Evolutionary conservation across 1,140 invertebrate genomes (phyloP).

Genomic region (Drosophila suzukii): DNA sequence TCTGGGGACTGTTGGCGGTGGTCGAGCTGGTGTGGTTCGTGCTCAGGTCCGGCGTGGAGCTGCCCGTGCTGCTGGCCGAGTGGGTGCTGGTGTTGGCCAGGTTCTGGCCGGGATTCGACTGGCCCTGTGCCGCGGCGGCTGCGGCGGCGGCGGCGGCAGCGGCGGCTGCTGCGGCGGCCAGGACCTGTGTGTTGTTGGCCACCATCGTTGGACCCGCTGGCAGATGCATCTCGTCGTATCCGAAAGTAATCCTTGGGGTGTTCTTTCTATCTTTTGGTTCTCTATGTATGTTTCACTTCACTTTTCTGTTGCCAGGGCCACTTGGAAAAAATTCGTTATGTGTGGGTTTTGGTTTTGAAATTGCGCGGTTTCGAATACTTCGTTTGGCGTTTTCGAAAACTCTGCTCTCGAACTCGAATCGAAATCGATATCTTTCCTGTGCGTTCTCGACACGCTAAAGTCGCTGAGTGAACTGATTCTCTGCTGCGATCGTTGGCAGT

Average conservation of each 20-base stretch:
- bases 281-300: conserved; percentile 8
- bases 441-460: conserved; percentile 83
- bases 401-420: conserved; percentile 4
- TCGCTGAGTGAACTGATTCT: conserved; percentile 84
- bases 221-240: conserved; percentile 67
- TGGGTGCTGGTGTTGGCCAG: conserved; percentile 66
- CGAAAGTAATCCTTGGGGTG: conserved; percentile 5
- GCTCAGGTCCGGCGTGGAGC: conserved; percentile 73
- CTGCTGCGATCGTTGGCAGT: conserved; percentile 83
- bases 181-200: conserved; percentile 70
- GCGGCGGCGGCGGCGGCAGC: conserved; percentile 66
- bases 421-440: conserved; percentile 12
- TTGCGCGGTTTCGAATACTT: conserved; percentile 1
- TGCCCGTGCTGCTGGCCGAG: conserved; percentile 77
- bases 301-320: background rate
- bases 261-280: conserved; percentile 11
- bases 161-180: conserved; percentile 70
- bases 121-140: background rate
- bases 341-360: background rate
- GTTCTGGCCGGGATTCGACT: conserved; percentile 3
- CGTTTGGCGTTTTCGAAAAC: background rate
- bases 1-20: conserved; percentile 14
- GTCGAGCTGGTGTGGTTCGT: conserved; percentile 42
- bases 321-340: conserved; percentile 7
- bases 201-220: conserved; percentile 81